Evolutionary conservation across 2,113 vertebrate genomes (phyloP), one percentile per base, ranked within the genome.

Genomic region (Scytalopus superciliaris): DNA sequence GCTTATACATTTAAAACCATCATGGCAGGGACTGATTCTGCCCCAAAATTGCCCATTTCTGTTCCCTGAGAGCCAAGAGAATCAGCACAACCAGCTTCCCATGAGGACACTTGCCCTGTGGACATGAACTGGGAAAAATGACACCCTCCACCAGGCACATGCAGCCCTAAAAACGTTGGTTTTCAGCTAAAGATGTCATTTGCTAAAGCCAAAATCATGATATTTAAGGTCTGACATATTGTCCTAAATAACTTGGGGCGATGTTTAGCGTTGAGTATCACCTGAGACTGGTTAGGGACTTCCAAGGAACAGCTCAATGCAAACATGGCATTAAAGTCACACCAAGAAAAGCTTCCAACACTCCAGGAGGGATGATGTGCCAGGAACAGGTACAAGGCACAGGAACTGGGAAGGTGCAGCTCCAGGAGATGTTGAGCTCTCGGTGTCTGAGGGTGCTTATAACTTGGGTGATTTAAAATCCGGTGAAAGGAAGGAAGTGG

Each of bases 251-350:
- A 15, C 13, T 2, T 49, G 31, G 50, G 45, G 4, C n/a, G 49
- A 2, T 5, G 12, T 33, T 62, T 12, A 42, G 7, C 15, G 56
- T 31, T 45, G 56, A 49, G 24, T 11, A 17, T 39, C 40, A 16
- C 49, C 53, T 5, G 11, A 49, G 18, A 2, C 31, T 3, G 1
- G 35, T 7, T 45, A 30, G 5, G 31, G 60, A 23, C 33, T 35
- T 60, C 21, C 40, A 27, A 37, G 74, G 42, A 49, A 57, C 52
- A 75, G 31, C 47, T 60, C 57, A 14, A 3, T 9, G 39, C 75
- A 28, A 42, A 25, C 1, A 19, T 0, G 0, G 25, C 33, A 3
- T 52, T 13, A 9, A 5, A 2, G 9, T 2, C 10, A 1, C n/a
- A 7, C 9, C 6, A 21, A 30, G 64, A 62, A 52, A 72, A 45